Evolutionary conservation across 1,140 invertebrate genomes (phyloP), one percentile per base, ranked within the genome.

Genomic region (Asobara japonica): DNA sequence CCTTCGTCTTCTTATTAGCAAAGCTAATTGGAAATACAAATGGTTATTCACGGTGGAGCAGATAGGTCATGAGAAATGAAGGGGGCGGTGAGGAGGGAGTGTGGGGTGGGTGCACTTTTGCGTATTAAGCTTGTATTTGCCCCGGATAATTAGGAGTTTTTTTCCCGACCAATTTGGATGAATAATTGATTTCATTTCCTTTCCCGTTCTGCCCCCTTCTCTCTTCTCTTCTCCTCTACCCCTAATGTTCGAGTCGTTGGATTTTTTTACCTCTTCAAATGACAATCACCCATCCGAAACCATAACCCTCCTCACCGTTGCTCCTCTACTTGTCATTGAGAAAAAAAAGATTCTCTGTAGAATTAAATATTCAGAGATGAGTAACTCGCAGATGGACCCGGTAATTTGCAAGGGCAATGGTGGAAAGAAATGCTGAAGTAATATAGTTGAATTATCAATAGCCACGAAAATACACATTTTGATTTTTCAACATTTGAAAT

Each of bases 11-110:
- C 84, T 88, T 87, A 88, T 88, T 87, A 86, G 85, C 85, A 86
- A 87, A 85, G 85, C 84, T 87, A 88, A 87, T 88, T 88, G 85
- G 84, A 88, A 88, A 87, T 86, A 87, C 83, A 86, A 88, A 88
- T 87, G 85, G 85, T 87, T 87, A 87, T 87, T 87, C 85, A 86
- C 78, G 82, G 84, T 83, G 81, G 80, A 77, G 76, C 76, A 78
- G 80, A 83, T 76, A 69, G 68, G 68, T 36, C 27, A 66, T 79
- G 65, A 74, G 69, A 69, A 74, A 61, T 65, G 62, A 69, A 61
- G 41, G 45, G 60, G 36, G 51, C 33, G n/a, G 27, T 64, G 77
- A 76, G 61, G 38, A 11, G 18, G 29, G 38, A 38, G 27, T 8
- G 16, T 4, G 11, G 5, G 8, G 11, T 41, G 22, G 27, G 5